phyloP scores from a whole-genome alignment of 2,113 vertebrate species.

The Microtus oregoni region DNA sequence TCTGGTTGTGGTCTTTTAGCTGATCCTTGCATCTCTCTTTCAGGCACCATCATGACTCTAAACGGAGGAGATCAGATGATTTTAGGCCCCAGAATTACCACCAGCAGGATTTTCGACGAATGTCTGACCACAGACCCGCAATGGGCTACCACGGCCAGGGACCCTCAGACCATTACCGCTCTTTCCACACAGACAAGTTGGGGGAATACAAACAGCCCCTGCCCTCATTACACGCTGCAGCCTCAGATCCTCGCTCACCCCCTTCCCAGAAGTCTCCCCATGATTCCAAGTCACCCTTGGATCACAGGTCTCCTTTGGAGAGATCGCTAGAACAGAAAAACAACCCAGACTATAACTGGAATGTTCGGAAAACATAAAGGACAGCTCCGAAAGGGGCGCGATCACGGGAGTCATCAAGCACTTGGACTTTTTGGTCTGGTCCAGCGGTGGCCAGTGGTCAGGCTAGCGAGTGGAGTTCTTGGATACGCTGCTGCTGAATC shows the following conservation, averaged over 20 bases:
- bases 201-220: slow-evolving; percentile 92
- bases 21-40: background rate
- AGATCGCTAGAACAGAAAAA: slow-evolving; percentile 93
- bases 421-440: slow-evolving; percentile 67
- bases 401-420: background rate
- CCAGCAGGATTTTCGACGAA: slow-evolving; percentile 94
- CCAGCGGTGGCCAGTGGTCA: slow-evolving; percentile 70
- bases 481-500: slow-evolving; percentile 80
- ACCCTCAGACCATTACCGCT: slow-evolving; percentile 94
- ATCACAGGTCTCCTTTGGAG: slow-evolving; percentile 91
- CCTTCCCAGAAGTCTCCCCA: slow-evolving; percentile 96
- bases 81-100: slow-evolving; percentile 95
- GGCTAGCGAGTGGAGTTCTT: slow-evolving; percentile 74
- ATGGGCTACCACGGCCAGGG: slow-evolving; percentile 91
- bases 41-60: slow-evolving; percentile 95
- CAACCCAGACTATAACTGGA: slow-evolving; percentile 94
- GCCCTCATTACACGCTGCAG: slow-evolving; percentile 85
- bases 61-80: slow-evolving; percentile 94
- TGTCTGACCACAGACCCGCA: slow-evolving; percentile 93
- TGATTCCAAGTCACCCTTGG: slow-evolving; percentile 93
- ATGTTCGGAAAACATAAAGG: slow-evolving; percentile 93
- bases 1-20: background rate
- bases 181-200: slow-evolving; percentile 93
- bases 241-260: slow-evolving; percentile 95
- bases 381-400: background rate